Conservation (phyloP, 1,140 invertebrate species). For the Ceratosolen solmsi region DNA sequence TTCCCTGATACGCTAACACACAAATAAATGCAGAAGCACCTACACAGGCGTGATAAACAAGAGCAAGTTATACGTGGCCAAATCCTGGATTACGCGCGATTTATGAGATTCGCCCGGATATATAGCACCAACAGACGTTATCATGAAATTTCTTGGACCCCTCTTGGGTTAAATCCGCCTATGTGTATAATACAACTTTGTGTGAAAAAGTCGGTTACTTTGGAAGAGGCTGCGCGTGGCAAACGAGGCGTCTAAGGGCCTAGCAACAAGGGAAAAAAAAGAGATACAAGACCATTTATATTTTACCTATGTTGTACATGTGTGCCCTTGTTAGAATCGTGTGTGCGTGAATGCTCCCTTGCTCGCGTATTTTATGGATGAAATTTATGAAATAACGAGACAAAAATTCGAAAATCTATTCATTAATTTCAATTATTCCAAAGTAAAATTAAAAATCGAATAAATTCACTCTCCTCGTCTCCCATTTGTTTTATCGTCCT, state of each 20-base stretch:
- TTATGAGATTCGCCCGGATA: conserved; percentile 1
- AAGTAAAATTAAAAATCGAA: too few species aligned
- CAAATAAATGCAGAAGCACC: neutral
- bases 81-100: conserved; percentile 22
- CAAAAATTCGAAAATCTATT: too few species aligned
- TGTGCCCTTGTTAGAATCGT: too few species aligned
- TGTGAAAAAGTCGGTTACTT: neutral
- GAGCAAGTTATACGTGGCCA: neutral
- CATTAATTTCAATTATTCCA: too few species aligned
- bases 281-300: neutral
- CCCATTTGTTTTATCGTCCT: too few species aligned
- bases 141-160: neutral
- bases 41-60: neutral
- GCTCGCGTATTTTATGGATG: too few species aligned
- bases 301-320: too few species aligned
- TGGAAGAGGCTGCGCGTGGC: neutral
- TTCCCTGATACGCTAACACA: neutral
- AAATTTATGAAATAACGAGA: too few species aligned
- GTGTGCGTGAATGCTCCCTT: too few species aligned
- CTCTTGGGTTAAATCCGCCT: neutral
- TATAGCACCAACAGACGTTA: neutral
- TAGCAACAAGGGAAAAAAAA: neutral
- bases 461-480: too few species aligned
- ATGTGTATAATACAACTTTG: neutral
- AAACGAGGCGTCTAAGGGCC: neutral